phyloP scores from a whole-genome alignment of 1,140 invertebrate genomes.

The Halyomorpha halys region DNA sequence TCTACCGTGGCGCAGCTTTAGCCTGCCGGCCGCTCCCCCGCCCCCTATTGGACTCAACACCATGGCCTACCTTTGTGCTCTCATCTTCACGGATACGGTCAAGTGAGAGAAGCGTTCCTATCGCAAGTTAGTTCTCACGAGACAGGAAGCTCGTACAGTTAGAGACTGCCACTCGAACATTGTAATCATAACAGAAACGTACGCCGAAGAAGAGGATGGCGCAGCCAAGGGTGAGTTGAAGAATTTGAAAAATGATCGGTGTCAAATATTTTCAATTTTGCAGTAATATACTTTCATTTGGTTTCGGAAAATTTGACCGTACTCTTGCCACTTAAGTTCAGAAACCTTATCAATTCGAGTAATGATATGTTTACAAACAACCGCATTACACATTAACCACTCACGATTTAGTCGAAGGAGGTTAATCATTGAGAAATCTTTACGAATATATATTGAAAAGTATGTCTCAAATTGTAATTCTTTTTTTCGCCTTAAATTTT shows the following conservation, averaged over 20 bases:
- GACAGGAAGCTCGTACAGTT: neutral
- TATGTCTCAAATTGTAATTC: no score
- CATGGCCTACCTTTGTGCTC: conserved; percentile 15
- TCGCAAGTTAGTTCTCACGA: neutral
- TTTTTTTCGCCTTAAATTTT: no score
- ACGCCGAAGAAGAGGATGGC: conserved; percentile 17
- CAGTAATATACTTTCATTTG: no score
- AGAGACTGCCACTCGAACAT: neutral
- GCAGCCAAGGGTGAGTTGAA: conserved; percentile 20
- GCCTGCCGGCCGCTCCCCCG: neutral
- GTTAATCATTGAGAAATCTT: no score
- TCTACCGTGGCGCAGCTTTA: neutral
- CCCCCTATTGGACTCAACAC: conserved; percentile 3
- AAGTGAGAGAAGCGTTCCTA: conserved; percentile 8
- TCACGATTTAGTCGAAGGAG: neutral
- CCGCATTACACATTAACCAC: neutral
- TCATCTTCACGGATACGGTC: conserved; percentile 14
- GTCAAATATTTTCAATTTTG: neutral
- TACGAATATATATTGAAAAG: no score
- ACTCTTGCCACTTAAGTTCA: neutral
- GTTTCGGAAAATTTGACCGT: no score
- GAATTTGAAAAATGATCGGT: conserved; percentile 1
- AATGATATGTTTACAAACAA: neutral
- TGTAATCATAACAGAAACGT: neutral
- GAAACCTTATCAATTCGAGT: neutral